Evolutionary conservation across 2,888 invertebrate genomes (phyloP), one percentile per base, ranked within the genome.

Genomic region (Boloria selene): DNA sequence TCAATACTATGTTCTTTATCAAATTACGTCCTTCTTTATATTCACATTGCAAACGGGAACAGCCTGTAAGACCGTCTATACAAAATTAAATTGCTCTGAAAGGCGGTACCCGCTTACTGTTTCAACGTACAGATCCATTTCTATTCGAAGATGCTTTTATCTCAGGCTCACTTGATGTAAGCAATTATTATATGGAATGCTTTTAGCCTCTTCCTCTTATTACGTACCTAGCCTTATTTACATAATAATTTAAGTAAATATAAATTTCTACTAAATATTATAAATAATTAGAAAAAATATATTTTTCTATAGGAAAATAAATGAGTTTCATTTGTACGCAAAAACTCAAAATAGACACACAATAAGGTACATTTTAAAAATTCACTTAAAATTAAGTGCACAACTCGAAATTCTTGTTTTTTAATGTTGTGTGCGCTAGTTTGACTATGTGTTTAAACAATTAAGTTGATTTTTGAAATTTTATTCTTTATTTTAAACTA

Each of bases 81-180:
- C 53, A 64, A 69, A 70, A 70, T 67, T 67, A 62, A 70, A 70
- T 70, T 67, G 64, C 58, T 67, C 67, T 63, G 62, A 47, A 62
- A 55, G 67, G 26, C 55, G 62, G 62, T 58, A 45, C 62, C 44
- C 55, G 55, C 56, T 69, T 52, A 63, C 65, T 59, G 53, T 58
- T 66, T 51, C 61, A 68, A 45, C 67, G 65, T 65, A 60, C 61
- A 64, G 61, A 64, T 70, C 64, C 69, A 70, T 70, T 70, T 70
- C 62, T 67, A 51, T 58, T 62, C 65, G 62, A 54, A 68, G 64
- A 67, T 70, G 69, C 69, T 70, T 70, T 70, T 70, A 65, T 70
- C 67, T 70, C 64, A 62, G 62, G 67, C 67, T 67, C 62, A 65
- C 65, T 70, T 61, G 61, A 69, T 67, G 69, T 67, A 64, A 67